phyloP scores from a whole-genome alignment of 2,113 vertebrate genomes.

The Pungitius pungitius region DNA sequence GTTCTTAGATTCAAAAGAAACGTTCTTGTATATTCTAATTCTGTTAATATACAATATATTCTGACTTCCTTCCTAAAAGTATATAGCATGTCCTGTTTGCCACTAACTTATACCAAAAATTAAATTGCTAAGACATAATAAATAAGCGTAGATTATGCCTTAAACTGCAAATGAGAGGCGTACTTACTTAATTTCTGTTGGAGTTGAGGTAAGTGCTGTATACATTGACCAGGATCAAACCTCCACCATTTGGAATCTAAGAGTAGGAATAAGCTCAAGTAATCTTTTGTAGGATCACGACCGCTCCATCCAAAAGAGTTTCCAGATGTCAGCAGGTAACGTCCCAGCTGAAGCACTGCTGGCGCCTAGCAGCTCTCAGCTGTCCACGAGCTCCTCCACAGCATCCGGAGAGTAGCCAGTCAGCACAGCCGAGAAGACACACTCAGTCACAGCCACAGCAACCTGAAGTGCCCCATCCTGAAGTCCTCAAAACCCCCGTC shows the following conservation, averaged over 20 bases:
- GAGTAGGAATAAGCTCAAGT: conserved; percentile 23
- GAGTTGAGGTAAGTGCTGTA: conserved; percentile 69
- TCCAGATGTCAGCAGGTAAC: conserved; percentile 49
- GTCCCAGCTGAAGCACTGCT: conserved; percentile 30
- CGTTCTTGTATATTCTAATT: neutral
- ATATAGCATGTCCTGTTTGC: neutral
- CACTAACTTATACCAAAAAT: neutral
- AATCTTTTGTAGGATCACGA: conserved; percentile 23
- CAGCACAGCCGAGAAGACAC: conserved; percentile 41
- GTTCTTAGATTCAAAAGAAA: neutral
- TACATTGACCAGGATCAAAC: conserved; percentile 61
- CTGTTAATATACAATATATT: neutral
- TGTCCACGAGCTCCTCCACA: conserved; percentile 46
- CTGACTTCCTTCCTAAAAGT: neutral
- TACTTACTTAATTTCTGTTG: conserved; percentile 78
- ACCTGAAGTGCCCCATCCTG: conserved; percentile 65
- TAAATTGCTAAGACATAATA: neutral
- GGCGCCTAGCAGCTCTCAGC: conserved; percentile 50
- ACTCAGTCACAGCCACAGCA: conserved; percentile 58
- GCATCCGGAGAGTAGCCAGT: conserved; percentile 59
- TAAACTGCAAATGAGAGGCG: conserved; percentile 1
- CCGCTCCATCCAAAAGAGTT: conserved; percentile 57
- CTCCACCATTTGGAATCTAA: conserved; percentile 69
- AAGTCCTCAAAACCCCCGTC: conserved; percentile 42
- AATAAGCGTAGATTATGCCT: neutral